Percentiles rank a stretch among this genome's conserved stretches.
These are phyloP conservation scores for Egretta garzetta DNA, from an alignment of 2,113 vertebrate species.

Conservation along the genomic window DNA sequence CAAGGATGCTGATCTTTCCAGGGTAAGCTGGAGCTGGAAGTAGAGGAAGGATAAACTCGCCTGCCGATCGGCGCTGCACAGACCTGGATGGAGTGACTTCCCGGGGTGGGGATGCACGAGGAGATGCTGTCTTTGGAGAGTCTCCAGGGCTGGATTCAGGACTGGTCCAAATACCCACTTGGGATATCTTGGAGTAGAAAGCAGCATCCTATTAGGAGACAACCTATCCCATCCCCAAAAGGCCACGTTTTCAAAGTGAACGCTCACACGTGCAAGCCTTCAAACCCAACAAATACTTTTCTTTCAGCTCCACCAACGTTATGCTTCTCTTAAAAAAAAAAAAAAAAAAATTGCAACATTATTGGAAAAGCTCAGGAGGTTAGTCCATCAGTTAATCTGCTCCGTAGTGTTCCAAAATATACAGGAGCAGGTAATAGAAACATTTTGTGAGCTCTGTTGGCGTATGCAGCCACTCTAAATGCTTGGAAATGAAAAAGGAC, in stretches of 20 bases:
- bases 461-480: not conserved
- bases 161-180: not conserved
- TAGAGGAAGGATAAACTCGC: not conserved
- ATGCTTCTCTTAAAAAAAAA: not conserved
- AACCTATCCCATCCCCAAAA: not conserved
- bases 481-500: not conserved
- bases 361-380: not conserved
- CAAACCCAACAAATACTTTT: not conserved
- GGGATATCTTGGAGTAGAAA: not conserved
- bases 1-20: not conserved
- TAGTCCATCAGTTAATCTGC: not conserved
- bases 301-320: not conserved
- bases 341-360: not conserved
- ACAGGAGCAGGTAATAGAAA: not conserved
- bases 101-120: rapidly evolving
- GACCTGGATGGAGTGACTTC: rapidly evolving
- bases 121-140: not conserved
- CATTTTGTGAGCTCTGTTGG: not conserved
- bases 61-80: rapidly evolving
- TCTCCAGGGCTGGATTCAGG: not conserved
- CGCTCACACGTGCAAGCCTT: not conserved
- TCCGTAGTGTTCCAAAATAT: not conserved
- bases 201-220: not conserved
- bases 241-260: not conserved
- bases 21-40: not conserved